These are phyloP conservation scores for Podocnemis expansa DNA, from an alignment of 2,113 vertebrate genomes.

Conservation along the genomic window DNA sequence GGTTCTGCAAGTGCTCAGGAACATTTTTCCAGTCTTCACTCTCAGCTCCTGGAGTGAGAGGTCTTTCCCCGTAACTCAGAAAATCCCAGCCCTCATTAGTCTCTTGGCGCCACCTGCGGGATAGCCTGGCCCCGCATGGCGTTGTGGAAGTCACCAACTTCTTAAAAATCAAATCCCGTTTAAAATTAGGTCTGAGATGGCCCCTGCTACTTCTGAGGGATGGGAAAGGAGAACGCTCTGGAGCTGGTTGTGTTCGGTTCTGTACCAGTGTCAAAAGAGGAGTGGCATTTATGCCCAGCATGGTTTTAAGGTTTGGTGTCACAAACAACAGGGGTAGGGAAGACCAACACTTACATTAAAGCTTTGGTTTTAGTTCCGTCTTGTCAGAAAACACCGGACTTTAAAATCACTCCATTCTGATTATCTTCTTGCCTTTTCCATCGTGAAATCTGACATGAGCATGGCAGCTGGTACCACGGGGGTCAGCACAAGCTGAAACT, in stretches of 20 bases:
- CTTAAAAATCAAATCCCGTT: fast-evolving
- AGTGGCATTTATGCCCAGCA: background rate
- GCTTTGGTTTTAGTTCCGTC: background rate
- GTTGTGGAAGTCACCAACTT: background rate
- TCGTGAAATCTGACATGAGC: background rate
- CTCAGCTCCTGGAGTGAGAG: background rate
- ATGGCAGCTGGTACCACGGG: background rate
- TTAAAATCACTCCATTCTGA: fast-evolving
- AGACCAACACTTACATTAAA: background rate
- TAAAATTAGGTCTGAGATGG: background rate
- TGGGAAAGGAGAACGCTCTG: fast-evolving
- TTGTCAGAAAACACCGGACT: background rate
- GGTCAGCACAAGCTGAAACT: background rate
- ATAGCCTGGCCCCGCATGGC: background rate
- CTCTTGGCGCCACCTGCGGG: background rate
- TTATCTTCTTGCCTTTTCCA: background rate
- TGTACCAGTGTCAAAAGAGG: background rate
- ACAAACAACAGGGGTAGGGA: fast-evolving
- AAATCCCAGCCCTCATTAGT: background rate
- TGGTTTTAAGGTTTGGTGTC: background rate
- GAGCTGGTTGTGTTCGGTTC: fast-evolving
- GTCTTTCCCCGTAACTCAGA: background rate
- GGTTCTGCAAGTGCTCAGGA: background rate
- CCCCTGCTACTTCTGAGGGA: background rate
- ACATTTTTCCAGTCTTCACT: background rate